These are phyloP conservation scores for Hypsopygia costalis DNA, from an alignment of 2,888 invertebrate genomes.

Conservation along the genomic window DNA sequence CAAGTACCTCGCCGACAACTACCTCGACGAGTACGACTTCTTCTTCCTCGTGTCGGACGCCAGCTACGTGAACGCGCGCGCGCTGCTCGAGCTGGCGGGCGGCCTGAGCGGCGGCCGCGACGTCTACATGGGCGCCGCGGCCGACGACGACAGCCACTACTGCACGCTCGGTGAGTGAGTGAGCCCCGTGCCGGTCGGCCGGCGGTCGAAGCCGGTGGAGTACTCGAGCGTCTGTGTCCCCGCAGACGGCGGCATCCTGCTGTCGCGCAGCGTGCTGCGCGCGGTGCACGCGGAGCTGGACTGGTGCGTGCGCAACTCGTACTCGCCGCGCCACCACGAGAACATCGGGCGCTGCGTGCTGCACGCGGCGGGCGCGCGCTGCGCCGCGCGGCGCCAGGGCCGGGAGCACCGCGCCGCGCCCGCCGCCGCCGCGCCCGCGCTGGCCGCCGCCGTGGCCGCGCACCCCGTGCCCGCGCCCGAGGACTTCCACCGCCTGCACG, in stretches of 20 bases:
- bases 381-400: constrained; percentile 79
- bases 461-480: constrained; percentile 83
- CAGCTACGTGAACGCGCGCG: constrained; percentile 91
- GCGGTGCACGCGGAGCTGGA: constrained; percentile 89
- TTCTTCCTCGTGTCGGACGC: constrained; percentile 93
- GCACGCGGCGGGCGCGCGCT: constrained; percentile 84
- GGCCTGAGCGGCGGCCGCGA: constrained; percentile 92
- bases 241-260: constrained; percentile 91
- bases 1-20: constrained; percentile 94
- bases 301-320: constrained; percentile 94
- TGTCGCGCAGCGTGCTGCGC: constrained; percentile 92
- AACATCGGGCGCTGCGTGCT: constrained; percentile 93
- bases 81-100: constrained; percentile 85
- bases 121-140: constrained; percentile 88
- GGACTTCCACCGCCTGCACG: constrained; percentile 85
- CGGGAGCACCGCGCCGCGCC: constrained; percentile 5
- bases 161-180: constrained; percentile 84
- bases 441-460: constrained; percentile 81
- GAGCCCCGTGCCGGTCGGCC: no score
- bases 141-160: constrained; percentile 81
- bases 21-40: constrained; percentile 94
- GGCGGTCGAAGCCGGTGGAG: no score
- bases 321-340: constrained; percentile 90
- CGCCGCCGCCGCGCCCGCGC: constrained; percentile 25
- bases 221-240: no score